Percentiles rank a stretch among this genome's conserved stretches.
Evolutionary conservation across 2,888 invertebrate species (phyloP).

Genomic region (Aleiodes alternator): DNA sequence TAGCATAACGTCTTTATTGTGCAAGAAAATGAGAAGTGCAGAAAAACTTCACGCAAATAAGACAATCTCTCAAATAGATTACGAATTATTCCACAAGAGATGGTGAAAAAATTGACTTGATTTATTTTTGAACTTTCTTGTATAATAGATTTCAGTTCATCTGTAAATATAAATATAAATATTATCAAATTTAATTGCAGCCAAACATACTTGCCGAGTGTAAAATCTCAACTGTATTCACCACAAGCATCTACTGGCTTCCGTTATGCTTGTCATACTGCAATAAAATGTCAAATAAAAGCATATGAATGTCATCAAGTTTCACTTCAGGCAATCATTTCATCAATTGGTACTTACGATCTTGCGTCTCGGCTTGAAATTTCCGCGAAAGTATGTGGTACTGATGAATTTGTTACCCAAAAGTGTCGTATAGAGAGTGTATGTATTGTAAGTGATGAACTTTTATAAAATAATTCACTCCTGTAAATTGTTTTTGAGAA

Average conservation of each 20-base stretch:
- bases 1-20: too few relatives aligned
- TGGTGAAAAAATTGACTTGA: too few relatives aligned
- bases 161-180: too few relatives aligned
- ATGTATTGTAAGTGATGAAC: slow-evolving; percentile 66
- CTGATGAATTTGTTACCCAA: slow-evolving; percentile 66
- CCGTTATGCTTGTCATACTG: slow-evolving; percentile 74
- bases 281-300: slow-evolving; percentile 75
- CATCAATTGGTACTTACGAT: slow-evolving; percentile 82
- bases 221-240: slow-evolving; percentile 72
- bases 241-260: slow-evolving; percentile 73
- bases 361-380: slow-evolving; percentile 80
- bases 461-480: slow-evolving; percentile 40
- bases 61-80: too few relatives aligned
- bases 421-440: slow-evolving; percentile 72
- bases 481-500: slow-evolving; percentile 13
- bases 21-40: not conserved
- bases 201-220: slow-evolving; percentile 68
- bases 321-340: slow-evolving; percentile 79
- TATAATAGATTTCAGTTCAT: too few relatives aligned
- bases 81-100: too few relatives aligned
- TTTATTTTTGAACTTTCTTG: too few relatives aligned
- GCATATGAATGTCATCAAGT: slow-evolving; percentile 78
- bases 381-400: slow-evolving; percentile 67
- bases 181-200: slow-evolving; percentile 61
- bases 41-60: not conserved